Evolutionary conservation across 2,888 invertebrate species (phyloP), one percentile per base, ranked within the genome.

Genomic region (Helleia helle): DNA sequence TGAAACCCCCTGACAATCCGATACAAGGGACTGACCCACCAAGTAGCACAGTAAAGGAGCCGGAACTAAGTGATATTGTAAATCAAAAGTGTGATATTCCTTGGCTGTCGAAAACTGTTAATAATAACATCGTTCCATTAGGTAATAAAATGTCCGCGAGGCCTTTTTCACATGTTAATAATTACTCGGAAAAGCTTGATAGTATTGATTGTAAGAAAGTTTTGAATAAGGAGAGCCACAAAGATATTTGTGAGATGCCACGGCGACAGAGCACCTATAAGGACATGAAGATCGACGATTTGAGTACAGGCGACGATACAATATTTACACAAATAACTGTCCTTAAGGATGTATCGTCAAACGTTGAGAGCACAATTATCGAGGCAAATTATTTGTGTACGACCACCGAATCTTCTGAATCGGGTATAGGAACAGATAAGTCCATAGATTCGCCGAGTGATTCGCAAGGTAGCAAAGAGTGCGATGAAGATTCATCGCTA

Each of bases 361-460:
- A 74, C 47, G 80, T 84, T 46, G 77, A 80, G 52, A 83, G 59
- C 51, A 56, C 77, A 65, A 51, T 83, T 61, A 69, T 84, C 65
- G 84, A 84, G 69, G 66, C 79, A 4, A 75, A 77, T 57, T 84
- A 71, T 56, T 68, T 71, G 58, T 68, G 62, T 56, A 62, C 73
- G n/a, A 71, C 77, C 26, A 74, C 71, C 1, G 80, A 80, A 56
- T 80, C 81, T 4, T 68, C 71, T 0, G 83, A 83, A 46, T 84
- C 84, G 3, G 83, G 83, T 3, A 81, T 83, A 48, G 81, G 83
- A 14, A 84, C 84, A 9, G 84, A 84, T 47, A 84, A 84, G 50
- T 83, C 81, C 1, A 74, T 85, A 47, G 81, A 81, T 50, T 85
- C 86, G 17, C 83, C 85, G 4, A 81, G 81, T 48, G 80, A 77